Base-by-base conservation (phyloP, 2,888 invertebrate genomes). In the Rhaphigaster nebulosa region DNA sequence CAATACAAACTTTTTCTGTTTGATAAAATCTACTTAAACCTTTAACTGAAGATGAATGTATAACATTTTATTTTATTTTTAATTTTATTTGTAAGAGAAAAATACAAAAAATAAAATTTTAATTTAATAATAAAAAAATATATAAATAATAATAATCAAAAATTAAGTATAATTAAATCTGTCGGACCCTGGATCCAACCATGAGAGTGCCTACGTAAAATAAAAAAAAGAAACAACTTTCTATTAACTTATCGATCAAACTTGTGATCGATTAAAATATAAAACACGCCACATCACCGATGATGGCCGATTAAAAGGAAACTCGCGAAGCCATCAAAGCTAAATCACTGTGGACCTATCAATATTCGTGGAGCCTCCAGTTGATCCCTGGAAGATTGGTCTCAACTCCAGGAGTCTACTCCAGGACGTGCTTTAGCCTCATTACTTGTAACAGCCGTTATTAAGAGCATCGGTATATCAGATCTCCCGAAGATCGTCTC, bases 371-470 rank as follows among this genome's bases (percentile, higher is more conserved):
- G 1, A 1, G 12, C 45, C 45, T n/a, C 45, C 15, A 65, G 70
- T n/a, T n/a, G n/a, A n/a, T 8, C 70, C 70, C 12, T 34, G 84
- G 80, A 45, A 80, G 80, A 80, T 80, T 80, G 80, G 80, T 18
- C 65, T 18, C 29, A 65, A 76, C 38, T 76, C 70, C 70, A 38
- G 70, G 65, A 65, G 65, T 65, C 65, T 13, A 6, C 15, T 15
- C 70, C 70, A 38, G 34, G 38, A 76, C 34, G 34, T 76, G 34
- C 70, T 76, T 38, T 1, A 23, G 34, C 23, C 13, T 76, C 70
- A 76, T 76, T 76, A 76, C 70, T 23, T 8, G 70, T 76, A 76
- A 76, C 70, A 38, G 70, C 70, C 34, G 38, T 23, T 76, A 76
- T 76, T 76, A 76, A 23, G 70, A 38, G 34, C 20, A 38, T 38